Conservation (phyloP, 2,113 vertebrate genomes). For the Thalassarche chlororhynchos region DNA sequence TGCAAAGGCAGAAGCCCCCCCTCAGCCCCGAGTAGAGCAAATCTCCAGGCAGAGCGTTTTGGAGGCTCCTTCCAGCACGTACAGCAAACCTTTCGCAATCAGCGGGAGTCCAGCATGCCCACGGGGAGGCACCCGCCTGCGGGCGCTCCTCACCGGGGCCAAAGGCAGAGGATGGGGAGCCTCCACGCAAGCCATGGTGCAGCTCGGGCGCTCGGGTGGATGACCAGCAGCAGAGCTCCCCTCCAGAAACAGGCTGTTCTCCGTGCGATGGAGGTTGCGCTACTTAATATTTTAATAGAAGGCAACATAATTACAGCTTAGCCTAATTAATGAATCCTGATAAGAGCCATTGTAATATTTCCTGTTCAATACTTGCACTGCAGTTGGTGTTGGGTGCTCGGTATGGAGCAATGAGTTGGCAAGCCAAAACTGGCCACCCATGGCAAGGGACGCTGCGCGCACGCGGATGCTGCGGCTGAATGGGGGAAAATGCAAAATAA, state of each 20-base stretch:
- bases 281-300: neutral
- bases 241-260: neutral
- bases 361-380: neutral
- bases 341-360: neutral
- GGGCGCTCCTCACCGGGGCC: neutral
- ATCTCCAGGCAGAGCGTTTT: fast-evolving
- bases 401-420: fast-evolving
- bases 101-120: fast-evolving
- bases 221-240: neutral
- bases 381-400: fast-evolving
- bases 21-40: fast-evolving
- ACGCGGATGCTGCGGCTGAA: fast-evolving
- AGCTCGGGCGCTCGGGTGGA: fast-evolving
- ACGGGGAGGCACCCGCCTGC: fast-evolving
- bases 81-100: fast-evolving
- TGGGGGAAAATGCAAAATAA: neutral
- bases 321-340: neutral
- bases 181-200: fast-evolving
- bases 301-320: neutral
- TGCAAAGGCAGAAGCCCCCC: neutral
- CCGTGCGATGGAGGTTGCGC: fast-evolving
- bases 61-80: neutral
- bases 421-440: fast-evolving
- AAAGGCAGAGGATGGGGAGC: neutral
- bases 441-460: neutral